These are phyloP conservation scores for Cyclopterus lumpus DNA, from an alignment of 2,797 vertebrate genomes.

Conservation along the genomic window DNA sequence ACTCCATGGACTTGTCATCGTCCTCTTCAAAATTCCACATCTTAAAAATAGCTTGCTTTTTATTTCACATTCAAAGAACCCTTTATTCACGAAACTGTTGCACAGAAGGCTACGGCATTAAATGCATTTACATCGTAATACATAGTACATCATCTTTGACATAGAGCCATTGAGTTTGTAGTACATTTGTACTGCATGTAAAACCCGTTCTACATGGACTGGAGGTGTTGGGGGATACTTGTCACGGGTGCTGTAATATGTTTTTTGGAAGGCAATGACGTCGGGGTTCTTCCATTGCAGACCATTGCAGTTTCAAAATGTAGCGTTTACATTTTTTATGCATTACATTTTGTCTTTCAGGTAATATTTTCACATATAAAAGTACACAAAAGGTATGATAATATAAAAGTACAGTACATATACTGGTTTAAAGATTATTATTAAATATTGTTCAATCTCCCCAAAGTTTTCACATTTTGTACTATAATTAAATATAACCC, in stretches of 20 bases:
- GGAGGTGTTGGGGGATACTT: neutral
- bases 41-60: neutral
- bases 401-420: neutral
- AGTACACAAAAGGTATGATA: neutral
- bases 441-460: neutral
- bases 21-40: neutral
- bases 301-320: too few relatives aligned
- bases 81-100: neutral
- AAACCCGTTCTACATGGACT: slow-evolving; percentile 9
- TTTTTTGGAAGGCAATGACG: neutral
- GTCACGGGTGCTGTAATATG: neutral
- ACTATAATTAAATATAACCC: neutral
- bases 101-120: neutral
- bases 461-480: neutral
- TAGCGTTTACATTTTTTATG: too few relatives aligned
- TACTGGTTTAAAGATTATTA: neutral
- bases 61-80: neutral
- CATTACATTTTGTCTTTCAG: neutral
- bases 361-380: neutral
- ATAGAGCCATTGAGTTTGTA: accelerated
- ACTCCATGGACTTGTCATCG: too few relatives aligned
- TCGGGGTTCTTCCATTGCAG: neutral
- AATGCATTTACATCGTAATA: neutral
- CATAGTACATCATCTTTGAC: neutral
- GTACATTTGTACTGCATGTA: neutral